phyloP scores from a whole-genome alignment of 2,797 vertebrate species.

The Merluccius polli region DNA sequence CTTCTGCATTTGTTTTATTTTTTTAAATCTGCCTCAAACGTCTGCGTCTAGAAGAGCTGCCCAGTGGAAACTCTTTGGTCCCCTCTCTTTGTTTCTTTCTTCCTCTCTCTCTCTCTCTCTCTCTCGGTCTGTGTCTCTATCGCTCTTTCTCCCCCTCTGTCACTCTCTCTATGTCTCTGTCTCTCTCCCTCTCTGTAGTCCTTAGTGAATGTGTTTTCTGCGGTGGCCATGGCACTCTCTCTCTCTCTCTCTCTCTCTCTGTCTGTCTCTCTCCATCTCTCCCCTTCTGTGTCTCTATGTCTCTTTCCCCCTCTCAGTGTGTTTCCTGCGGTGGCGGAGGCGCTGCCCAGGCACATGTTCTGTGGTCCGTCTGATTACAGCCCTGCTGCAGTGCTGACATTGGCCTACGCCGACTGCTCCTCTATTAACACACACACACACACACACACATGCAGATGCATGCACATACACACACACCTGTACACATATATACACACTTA shows the following conservation, averaged over 20 bases:
- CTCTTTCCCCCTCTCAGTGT: slow-evolving; percentile 46
- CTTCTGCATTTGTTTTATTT: too few species aligned
- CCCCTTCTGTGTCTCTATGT: slow-evolving; percentile 19
- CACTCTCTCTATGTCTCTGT: background rate
- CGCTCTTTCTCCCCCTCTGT: slow-evolving; percentile 6
- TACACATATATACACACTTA: slow-evolving; percentile 7
- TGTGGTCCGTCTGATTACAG: slow-evolving; percentile 77
- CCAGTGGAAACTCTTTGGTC: background rate
- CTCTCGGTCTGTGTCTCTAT: background rate
- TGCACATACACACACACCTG: slow-evolving; percentile 32
- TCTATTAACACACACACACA: slow-evolving; percentile 65
- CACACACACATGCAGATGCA: slow-evolving; percentile 29
- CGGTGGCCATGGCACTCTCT: background rate
- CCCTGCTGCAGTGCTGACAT: slow-evolving; percentile 74
- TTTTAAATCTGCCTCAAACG: background rate
- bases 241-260: slow-evolving; percentile 16
- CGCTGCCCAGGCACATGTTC: slow-evolving; percentile 69
- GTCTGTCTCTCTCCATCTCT: slow-evolving; percentile 28
- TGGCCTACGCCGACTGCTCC: slow-evolving; percentile 68
- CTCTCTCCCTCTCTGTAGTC: background rate
- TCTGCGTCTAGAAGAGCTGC: background rate
- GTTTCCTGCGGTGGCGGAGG: slow-evolving; percentile 66
- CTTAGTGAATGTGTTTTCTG: background rate
- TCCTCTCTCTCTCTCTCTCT: background rate
- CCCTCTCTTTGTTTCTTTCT: background rate